Evolutionary conservation across 2,888 invertebrate genomes (phyloP), one percentile per base, ranked within the genome.

Genomic region (Lasioglossum morio): DNA sequence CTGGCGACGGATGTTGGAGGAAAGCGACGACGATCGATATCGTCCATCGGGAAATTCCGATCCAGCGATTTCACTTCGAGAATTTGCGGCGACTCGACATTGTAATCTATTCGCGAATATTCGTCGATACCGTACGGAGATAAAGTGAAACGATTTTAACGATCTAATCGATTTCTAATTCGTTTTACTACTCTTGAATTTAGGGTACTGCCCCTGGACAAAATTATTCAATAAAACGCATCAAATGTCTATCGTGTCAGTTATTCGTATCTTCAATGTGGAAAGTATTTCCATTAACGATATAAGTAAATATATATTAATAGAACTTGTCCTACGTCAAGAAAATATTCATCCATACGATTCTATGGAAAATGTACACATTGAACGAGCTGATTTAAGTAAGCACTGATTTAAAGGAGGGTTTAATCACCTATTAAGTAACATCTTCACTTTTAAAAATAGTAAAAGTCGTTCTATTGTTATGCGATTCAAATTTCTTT

Each of bases 41-140:
- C 70, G 8, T 63, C 63, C 34, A 34, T 16, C 30, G 69, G 53
- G 69, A 77, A 77, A 75, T 70, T 48, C 66, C 79, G 69, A 57
- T 63, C 30, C 60, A 27, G 34, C 81, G 81, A 80, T 83, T 83
- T 83, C 82, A 76, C 81, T 63, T 60, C 34, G 70, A 19, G 72
- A 16, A 37, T n/a, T 2, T 3, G 19, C 14, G 10, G 74, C 8
- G 27, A 48, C 80, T 60, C 60, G n/a, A 70, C 23, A 34, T 37
- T 69, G 37, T 34, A 37, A 69, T 34, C 19, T 5, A 4, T 23
- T 37, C 34, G 19, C 23, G 10, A 37, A 69, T 69, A 66, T 69
- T 37, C 69, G 3, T 69, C 23, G 23, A 53, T 53, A n/a, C n/a
- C 57, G n/a, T 10, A n/a, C n/a, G 7, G 14, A 12, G 37, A 40